phyloP scores from a whole-genome alignment of 2,797 vertebrate genomes.

The Enteromius trimaculatus region DNA sequence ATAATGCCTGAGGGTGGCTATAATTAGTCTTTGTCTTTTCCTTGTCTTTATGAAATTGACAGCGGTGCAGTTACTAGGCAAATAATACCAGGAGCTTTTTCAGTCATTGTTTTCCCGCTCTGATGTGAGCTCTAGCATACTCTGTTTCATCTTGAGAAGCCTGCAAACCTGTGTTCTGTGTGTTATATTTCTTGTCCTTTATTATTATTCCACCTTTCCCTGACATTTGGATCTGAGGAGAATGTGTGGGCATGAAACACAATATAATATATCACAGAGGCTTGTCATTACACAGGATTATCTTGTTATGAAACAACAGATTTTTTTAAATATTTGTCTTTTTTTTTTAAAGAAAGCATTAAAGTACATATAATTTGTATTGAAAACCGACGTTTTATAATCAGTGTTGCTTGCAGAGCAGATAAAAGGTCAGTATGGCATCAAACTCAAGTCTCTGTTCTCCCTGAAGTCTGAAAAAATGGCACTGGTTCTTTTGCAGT shows the following conservation, averaged over 20 bases:
- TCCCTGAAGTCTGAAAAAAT: background rate
- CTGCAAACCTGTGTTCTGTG: background rate
- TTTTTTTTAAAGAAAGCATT: background rate
- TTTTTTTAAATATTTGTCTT: background rate
- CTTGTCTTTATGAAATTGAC: background rate
- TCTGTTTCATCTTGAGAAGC: constrained; percentile 15
- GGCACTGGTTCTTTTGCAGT: background rate
- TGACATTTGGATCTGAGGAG: constrained; percentile 29
- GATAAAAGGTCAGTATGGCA: background rate
- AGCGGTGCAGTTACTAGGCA: background rate
- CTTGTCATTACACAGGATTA: constrained; percentile 25
- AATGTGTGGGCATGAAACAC: constrained; percentile 16
- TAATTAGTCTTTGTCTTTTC: background rate
- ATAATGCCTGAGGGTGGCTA: background rate
- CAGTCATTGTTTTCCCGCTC: background rate
- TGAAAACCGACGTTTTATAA: background rate
- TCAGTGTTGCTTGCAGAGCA: background rate
- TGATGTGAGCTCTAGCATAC: constrained; percentile 5
- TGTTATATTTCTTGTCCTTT: constrained; percentile 28
- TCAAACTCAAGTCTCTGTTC: background rate
- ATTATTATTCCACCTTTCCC: constrained; percentile 34
- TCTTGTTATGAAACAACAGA: constrained; percentile 12
- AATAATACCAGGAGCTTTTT: constrained; percentile 9
- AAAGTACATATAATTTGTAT: background rate
- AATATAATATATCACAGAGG: constrained; percentile 24